Percentiles rank a stretch among this genome's conserved stretches.
phyloP scores from a whole-genome alignment of 2,113 vertebrate species.

The Motacilla tschutschensis region DNA sequence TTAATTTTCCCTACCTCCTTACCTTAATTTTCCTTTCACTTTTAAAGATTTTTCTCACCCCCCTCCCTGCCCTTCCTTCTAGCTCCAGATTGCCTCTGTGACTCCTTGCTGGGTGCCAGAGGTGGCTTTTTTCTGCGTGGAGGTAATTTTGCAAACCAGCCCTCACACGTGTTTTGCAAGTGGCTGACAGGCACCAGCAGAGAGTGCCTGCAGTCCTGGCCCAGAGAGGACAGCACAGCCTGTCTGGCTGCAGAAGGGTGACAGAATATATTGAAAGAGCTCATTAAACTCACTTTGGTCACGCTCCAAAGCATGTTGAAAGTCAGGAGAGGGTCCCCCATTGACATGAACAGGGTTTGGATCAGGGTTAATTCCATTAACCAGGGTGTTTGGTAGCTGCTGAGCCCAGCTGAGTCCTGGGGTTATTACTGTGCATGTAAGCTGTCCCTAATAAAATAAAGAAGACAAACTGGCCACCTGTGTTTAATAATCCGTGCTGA shows the following conservation, averaged over 20 bases:
- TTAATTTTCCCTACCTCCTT: neutral
- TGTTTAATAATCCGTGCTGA: conserved; percentile 13
- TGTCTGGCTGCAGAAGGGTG: neutral
- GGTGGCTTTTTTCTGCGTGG: neutral
- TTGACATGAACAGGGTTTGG: neutral
- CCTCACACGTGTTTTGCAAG: neutral
- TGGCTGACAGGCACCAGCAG: neutral
- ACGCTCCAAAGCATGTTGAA: neutral
- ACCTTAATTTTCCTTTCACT: neutral
- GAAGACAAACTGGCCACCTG: neutral
- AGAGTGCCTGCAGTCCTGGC: neutral
- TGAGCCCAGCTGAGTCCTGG: neutral
- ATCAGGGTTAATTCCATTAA: neutral
- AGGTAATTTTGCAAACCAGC: neutral
- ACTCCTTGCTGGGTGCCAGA: neutral
- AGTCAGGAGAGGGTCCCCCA: neutral
- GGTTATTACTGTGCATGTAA: neutral
- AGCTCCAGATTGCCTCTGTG: neutral
- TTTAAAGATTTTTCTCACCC: neutral
- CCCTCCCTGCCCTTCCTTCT: neutral
- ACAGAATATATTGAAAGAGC: neutral
- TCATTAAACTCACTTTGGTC: neutral
- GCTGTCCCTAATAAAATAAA: neutral
- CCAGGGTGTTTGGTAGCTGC: neutral
- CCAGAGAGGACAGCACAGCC: neutral